These are phyloP conservation scores for Saxicola maurus DNA, from an alignment of 2,797 vertebrate species.

Conservation along the genomic window DNA sequence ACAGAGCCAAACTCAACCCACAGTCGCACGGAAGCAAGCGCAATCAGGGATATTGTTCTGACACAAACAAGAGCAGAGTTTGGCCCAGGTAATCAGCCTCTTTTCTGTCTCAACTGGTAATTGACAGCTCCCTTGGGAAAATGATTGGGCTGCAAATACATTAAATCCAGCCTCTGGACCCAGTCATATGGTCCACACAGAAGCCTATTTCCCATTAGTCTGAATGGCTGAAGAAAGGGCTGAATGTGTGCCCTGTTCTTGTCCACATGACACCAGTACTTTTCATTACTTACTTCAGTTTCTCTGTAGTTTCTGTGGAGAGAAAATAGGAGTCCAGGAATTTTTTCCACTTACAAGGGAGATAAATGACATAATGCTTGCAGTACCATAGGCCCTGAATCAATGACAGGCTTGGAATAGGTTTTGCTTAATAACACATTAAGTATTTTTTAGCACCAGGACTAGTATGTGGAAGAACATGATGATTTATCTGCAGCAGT, in stretches of 20 bases:
- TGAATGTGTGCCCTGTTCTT: background rate
- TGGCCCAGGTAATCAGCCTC: constrained; percentile 12
- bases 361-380: background rate
- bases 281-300: background rate
- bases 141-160: background rate
- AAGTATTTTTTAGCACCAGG: background rate
- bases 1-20: background rate
- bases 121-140: background rate
- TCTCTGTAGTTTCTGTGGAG: constrained; percentile 11
- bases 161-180: background rate
- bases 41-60: background rate
- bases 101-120: background rate
- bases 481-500: background rate
- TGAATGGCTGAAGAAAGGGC: background rate
- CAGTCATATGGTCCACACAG: background rate
- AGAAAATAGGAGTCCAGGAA: background rate
- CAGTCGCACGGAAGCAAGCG: background rate
- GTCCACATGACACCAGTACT: background rate
- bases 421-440: background rate
- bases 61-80: constrained; percentile 10
- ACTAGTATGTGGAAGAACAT: background rate
- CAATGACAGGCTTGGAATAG: background rate
- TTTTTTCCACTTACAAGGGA: background rate
- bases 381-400: background rate
- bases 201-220: background rate